Evolutionary conservation across 1,140 invertebrate genomes (phyloP).

Genomic region (Ephestia elutella): DNA sequence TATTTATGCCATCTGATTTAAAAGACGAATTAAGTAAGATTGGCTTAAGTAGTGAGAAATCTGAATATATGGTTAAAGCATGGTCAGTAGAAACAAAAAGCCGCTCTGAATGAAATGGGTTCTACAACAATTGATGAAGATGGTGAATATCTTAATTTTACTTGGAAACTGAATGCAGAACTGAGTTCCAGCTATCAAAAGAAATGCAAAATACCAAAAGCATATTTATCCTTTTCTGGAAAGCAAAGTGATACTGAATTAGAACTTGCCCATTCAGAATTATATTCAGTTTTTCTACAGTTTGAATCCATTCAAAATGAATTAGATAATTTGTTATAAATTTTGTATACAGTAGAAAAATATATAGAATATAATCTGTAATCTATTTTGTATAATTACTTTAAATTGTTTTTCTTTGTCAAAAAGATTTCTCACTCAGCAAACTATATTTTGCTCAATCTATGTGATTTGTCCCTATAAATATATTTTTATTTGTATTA

Average conservation of each 20-base stretch:
- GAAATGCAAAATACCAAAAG: constrained; percentile 56
- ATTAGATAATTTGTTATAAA: constrained; percentile 47
- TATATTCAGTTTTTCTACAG: constrained; percentile 59
- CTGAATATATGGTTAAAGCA: constrained; percentile 48
- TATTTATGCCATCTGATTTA: constrained; percentile 58
- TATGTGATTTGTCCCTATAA: no score
- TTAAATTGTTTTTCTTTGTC: no score
- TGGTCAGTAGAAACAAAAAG: constrained; percentile 58
- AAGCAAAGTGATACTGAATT: constrained; percentile 39
- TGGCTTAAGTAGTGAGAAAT: constrained; percentile 51
- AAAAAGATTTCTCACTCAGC: no score
- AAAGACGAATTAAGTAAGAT: constrained; percentile 45
- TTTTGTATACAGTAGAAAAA: not conserved
- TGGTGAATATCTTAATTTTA: constrained; percentile 39
- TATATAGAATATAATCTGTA: not conserved
- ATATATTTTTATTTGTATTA: no score
- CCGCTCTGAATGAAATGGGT: constrained; percentile 44
- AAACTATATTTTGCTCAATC: no score
- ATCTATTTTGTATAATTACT: not conserved
- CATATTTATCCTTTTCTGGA: constrained; percentile 40
- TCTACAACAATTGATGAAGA: constrained; percentile 28
- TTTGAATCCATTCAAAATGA: constrained; percentile 64
- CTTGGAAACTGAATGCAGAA: constrained; percentile 61
- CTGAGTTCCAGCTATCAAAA: constrained; percentile 57
- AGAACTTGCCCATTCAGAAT: constrained; percentile 55